These are phyloP conservation scores for Peromyscus californicus DNA, from an alignment of 2,113 vertebrate species.

Conservation along the genomic window DNA sequence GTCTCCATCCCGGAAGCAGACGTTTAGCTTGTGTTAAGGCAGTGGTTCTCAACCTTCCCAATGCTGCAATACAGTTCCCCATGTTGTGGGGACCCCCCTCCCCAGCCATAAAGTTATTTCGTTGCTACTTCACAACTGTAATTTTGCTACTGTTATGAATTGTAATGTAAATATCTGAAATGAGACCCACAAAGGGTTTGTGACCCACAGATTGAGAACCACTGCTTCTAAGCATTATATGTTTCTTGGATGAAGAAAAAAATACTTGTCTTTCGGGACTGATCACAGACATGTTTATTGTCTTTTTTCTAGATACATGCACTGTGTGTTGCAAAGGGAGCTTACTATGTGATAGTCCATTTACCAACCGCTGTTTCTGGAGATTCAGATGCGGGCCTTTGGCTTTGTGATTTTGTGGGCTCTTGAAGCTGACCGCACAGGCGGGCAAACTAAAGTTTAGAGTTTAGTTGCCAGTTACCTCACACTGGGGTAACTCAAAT, in stretches of 20 bases:
- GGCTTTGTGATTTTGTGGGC: neutral
- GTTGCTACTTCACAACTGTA: neutral
- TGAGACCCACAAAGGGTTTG: neutral
- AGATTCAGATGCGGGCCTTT: neutral
- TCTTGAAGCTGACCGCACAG: neutral
- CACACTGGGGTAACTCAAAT: neutral
- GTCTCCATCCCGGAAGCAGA: neutral
- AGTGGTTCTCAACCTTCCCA: neutral
- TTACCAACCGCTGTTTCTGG: neutral
- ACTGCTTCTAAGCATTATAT: neutral
- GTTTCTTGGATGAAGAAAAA: neutral
- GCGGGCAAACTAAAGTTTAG: neutral
- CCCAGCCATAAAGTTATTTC: neutral
- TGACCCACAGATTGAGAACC: neutral
- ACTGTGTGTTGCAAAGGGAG: neutral
- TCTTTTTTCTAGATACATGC: neutral
- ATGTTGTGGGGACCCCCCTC: neutral
- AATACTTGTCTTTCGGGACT: neutral
- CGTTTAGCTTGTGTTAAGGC: neutral
- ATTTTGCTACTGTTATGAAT: neutral
- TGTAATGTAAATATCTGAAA: neutral
- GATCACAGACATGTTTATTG: neutral
- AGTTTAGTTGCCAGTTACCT: neutral
- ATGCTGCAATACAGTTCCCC: neutral
- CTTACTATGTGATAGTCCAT: neutral